A percentile compares a stretch with the other conserved stretches of the same genome.
Evolutionary conservation across 2,113 vertebrate genomes (phyloP).

Genomic region (Apaloderma vittatum): DNA sequence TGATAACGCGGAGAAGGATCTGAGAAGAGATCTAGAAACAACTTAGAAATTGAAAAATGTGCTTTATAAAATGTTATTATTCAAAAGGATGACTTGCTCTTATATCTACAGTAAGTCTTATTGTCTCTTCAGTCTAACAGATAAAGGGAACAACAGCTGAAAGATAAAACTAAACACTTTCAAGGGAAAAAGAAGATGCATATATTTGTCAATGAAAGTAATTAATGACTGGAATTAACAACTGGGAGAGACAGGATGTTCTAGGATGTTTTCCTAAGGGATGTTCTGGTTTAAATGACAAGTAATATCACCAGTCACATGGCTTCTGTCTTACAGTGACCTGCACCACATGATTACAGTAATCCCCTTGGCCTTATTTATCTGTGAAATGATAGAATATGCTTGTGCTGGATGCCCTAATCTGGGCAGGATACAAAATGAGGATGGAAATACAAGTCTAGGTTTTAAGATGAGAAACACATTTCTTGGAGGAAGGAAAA

Average conservation of each 20-base stretch:
- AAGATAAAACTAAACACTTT: not conserved
- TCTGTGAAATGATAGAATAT: not conserved
- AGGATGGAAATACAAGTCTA: not conserved
- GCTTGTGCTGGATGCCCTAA: not conserved
- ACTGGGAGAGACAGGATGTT: not conserved
- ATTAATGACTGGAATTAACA: not conserved
- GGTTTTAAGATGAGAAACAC: not conserved
- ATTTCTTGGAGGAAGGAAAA: not conserved
- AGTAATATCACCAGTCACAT: not conserved
- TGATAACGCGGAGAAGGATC: not conserved
- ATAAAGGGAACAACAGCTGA: not conserved
- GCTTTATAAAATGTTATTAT: not conserved
- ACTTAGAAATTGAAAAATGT: not conserved
- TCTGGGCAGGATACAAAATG: not conserved
- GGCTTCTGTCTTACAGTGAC: not conserved
- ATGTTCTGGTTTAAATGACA: conserved; percentile 34
- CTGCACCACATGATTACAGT: not conserved
- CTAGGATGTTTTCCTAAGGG: not conserved
- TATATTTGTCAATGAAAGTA: not conserved
- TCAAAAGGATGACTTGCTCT: not conserved
- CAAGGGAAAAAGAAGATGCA: not conserved
- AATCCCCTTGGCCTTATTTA: conserved; percentile 17
- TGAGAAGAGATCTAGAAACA: not conserved
- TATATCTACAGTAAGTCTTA: not conserved
- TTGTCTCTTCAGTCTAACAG: not conserved